Base-by-base conservation (phyloP, 1,140 invertebrate genomes). In the Melipona quadrifasciata region DNA sequence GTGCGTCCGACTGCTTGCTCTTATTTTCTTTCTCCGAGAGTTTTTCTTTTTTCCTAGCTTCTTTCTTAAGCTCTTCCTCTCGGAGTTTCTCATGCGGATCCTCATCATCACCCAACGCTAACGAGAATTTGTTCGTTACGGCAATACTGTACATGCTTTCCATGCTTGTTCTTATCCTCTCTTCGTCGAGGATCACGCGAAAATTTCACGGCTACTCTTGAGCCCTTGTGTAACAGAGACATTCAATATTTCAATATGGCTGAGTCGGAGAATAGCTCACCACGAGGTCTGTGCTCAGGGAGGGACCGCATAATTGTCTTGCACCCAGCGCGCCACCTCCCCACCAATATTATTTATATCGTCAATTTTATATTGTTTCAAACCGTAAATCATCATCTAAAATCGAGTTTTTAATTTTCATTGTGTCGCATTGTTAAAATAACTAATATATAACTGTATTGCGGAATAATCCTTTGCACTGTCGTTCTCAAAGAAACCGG, bases 91-190 rank as follows among this genome's bases (percentile, higher is more conserved):
- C 98, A 93, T 98, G 96, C 87, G 98, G 98, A 96, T 99, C 98
- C 95, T 98, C 97, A 94, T 97, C 97, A 93, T 97, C 97, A 94
- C 97, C 96, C 93, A 98, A 96, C 39, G 74, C 73, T 94, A 99
- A 96, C 94, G 97, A 97, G 95, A 98, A 99, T 95, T 98, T 97
- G 96, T 99, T 99, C 92, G 96, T 96, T 88, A 98, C 97, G 90
- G 97, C 97, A 94, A 98, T 97, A 93, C 98, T 98, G 96, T 99
- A 99, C 92, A 97, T 96, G 95, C 97, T 97, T 95, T 99, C 98
- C 98, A 99, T 99, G 80, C 89, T 90, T 80, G 64, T 79, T 86
- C 79, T 84, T 92, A 93, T 94, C 92, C 92, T 92, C 91, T 91
- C 90, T 91, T 89, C 86, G 88, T 90, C 90, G 93, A 93, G 93